Conservation (phyloP, 1,140 invertebrate genomes). For the Drosophila quadrilineata region DNA sequence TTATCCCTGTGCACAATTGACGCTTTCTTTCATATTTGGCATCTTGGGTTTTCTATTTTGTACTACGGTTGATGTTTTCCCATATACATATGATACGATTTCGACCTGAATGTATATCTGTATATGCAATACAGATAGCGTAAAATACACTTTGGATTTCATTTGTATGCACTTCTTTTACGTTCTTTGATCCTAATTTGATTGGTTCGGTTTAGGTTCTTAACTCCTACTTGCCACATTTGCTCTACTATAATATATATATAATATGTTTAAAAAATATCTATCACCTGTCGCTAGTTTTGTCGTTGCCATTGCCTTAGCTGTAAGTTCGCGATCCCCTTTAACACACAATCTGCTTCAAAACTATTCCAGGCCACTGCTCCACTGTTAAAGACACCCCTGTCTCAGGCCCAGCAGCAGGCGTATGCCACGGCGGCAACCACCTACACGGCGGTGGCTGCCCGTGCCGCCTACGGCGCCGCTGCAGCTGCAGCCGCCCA, state of each 20-base stretch:
- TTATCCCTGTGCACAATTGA: conserved; percentile 38
- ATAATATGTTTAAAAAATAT: conserved; percentile 32
- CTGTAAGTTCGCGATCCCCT: conserved; percentile 14
- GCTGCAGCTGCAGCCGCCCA: conserved; percentile 90
- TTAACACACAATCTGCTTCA: conserved; percentile 81
- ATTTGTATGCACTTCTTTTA: conserved; percentile 51
- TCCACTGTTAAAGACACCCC: conserved; percentile 86
- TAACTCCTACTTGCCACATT: conserved; percentile 51
- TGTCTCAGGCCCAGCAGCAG: conserved; percentile 85
- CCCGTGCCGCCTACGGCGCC: conserved; percentile 90
- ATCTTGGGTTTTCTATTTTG: conserved; percentile 45
- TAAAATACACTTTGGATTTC: conserved; percentile 15
- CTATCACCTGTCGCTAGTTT: conserved; percentile 37
- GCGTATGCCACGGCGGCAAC: conserved; percentile 87
- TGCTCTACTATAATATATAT: conserved; percentile 46
- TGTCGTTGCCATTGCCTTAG: conserved; percentile 28
- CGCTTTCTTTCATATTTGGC: conserved; percentile 42
- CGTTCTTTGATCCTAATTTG: conserved; percentile 35
- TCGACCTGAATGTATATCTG: neutral
- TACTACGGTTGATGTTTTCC: too few relatives aligned
- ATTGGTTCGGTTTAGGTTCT: conserved; percentile 38
- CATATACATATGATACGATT: too few relatives aligned
- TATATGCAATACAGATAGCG: neutral
- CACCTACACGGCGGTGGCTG: conserved; percentile 90
- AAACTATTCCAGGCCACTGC: conserved; percentile 85